phyloP scores from a whole-genome alignment of 2,113 vertebrate genomes.

The Nannobrachium achirus region DNA sequence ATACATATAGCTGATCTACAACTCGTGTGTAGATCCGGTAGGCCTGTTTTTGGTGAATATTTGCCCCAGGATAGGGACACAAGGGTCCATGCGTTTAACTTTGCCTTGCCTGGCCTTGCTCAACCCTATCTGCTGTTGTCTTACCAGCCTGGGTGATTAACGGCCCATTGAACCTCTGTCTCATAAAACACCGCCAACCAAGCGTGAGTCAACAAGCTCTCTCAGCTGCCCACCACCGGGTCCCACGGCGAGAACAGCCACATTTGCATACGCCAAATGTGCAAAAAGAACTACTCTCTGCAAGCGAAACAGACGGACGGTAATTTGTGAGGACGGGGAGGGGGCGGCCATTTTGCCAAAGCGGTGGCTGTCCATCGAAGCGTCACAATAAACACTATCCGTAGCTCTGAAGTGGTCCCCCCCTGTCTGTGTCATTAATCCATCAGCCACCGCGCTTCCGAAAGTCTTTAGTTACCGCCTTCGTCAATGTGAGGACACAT shows the following conservation, averaged over 20 bases:
- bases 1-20: too few relatives aligned
- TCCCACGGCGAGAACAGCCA: background rate
- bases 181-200: constrained; percentile 22
- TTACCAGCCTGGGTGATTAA: constrained; percentile 14
- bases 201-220: constrained; percentile 12
- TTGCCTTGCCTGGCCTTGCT: background rate
- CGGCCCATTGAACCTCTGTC: background rate
- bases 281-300: constrained; percentile 5
- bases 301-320: constrained; percentile 37
- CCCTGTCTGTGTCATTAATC: constrained; percentile 36
- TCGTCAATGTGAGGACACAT: constrained; percentile 15
- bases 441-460: constrained; percentile 6
- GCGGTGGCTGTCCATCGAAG: background rate
- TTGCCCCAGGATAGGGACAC: too few relatives aligned
- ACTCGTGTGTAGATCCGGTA: too few relatives aligned
- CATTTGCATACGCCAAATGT: constrained; percentile 40
- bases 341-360: constrained; percentile 11
- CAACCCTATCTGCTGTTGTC: background rate
- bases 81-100: background rate
- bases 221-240: constrained; percentile 25
- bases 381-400: constrained; percentile 3
- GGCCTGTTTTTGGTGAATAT: too few relatives aligned
- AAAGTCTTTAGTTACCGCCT: constrained; percentile 16
- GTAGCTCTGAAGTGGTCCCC: constrained; percentile 2
- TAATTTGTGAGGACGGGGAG: constrained; percentile 10